Evolutionary conservation across 2,113 vertebrate species (phyloP).

Genomic region (Athene cunicularia): DNA sequence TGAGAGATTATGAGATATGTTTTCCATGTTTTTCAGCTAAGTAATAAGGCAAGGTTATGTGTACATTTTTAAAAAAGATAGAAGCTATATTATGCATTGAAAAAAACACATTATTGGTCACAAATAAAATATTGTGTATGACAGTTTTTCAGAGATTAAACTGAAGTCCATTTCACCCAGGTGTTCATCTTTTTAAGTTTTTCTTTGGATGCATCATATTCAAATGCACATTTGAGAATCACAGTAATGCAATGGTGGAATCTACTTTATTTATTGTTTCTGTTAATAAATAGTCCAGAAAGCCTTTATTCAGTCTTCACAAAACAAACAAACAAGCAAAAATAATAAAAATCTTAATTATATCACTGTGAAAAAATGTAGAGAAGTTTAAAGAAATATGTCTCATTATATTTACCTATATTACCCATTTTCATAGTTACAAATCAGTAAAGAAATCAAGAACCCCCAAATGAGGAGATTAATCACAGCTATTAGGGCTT

Average conservation of each 20-base stretch:
- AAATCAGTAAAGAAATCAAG: not conserved
- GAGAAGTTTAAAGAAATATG: not conserved
- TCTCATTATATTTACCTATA: not conserved
- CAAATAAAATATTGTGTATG: not conserved
- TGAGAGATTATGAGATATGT: accelerated
- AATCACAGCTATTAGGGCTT: not conserved
- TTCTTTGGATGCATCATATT: not conserved
- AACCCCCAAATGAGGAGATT: not conserved
- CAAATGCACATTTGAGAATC: not conserved
- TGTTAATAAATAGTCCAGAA: not conserved
- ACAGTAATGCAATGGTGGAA: not conserved
- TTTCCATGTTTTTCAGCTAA: not conserved
- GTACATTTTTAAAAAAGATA: not conserved
- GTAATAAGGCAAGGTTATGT: not conserved
- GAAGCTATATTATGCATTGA: accelerated
- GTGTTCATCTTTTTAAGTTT: not conserved
- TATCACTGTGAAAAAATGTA: not conserved
- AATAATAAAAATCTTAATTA: not conserved
- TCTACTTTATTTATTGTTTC: not conserved
- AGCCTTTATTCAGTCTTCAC: not conserved
- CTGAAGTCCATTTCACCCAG: not conserved
- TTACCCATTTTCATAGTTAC: not conserved
- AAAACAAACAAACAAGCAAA: not conserved
- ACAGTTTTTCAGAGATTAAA: not conserved
- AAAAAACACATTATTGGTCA: not conserved